phyloP scores from a whole-genome alignment of 2,888 invertebrate genomes.

The Xanthostigma xanthostigma region DNA sequence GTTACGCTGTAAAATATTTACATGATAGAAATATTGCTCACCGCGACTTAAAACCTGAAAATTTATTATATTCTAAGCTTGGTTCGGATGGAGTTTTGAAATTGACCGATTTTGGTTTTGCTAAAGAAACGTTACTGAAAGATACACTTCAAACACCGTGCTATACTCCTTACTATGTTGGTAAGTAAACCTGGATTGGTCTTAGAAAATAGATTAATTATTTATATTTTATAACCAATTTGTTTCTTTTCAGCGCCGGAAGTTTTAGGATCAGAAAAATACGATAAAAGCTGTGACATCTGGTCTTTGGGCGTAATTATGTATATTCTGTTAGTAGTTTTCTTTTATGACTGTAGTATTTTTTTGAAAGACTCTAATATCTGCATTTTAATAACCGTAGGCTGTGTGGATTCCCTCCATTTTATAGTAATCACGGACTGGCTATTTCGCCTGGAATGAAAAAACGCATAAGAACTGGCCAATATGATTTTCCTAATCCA shows the following conservation, averaged over 20 bases:
- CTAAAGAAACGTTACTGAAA: constrained; percentile 77
- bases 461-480: constrained; percentile 84
- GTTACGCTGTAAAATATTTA: constrained; percentile 83
- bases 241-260: constrained; percentile 31
- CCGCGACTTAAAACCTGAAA: constrained; percentile 95
- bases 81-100: constrained; percentile 73
- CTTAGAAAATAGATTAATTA: not conserved
- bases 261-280: constrained; percentile 92
- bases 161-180: constrained; percentile 98
- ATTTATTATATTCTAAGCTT: constrained; percentile 73
- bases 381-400: constrained; percentile 20
- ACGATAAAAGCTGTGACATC: constrained; percentile 97
- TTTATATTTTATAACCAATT: not conserved
- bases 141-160: constrained; percentile 94
- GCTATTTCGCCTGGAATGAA: constrained; percentile 99
- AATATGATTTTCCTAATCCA: constrained; percentile 92
- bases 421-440: constrained; percentile 93
- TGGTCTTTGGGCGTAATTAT: constrained; percentile 99
- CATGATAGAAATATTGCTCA: constrained; percentile 94
- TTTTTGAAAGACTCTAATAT: constrained; percentile 1
- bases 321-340: constrained; percentile 75
- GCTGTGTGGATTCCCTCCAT: constrained; percentile 96
- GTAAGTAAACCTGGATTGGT: constrained; percentile 30
- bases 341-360: not conserved
- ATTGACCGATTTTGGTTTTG: constrained; percentile 98